Percentiles rank a stretch among this genome's conserved stretches.
phyloP scores from a whole-genome alignment of 2,113 vertebrate species.

The Orcinus orca region DNA sequence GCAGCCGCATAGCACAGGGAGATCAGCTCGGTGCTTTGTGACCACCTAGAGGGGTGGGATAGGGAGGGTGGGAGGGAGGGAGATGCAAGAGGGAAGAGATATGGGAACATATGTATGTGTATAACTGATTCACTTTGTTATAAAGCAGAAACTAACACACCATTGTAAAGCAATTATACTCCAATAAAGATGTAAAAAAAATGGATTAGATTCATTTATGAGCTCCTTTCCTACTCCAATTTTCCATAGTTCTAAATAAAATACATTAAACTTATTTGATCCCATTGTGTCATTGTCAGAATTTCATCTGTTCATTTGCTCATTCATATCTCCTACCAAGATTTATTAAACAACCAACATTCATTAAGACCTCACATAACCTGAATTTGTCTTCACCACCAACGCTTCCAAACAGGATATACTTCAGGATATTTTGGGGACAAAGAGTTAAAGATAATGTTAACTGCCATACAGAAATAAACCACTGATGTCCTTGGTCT shows the following conservation, averaged over 20 bases:
- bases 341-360: background rate
- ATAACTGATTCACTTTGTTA: too few species aligned
- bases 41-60: too few species aligned
- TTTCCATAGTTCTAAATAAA: background rate
- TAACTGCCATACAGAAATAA: slow-evolving; percentile 49
- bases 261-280: background rate
- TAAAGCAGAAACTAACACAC: too few species aligned
- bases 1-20: too few species aligned
- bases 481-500: slow-evolving; percentile 44
- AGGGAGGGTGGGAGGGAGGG: too few species aligned
- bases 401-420: background rate
- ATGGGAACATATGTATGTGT: too few species aligned
- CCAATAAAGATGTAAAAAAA: background rate
- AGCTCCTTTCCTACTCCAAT: background rate
- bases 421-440: background rate
- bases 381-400: background rate
- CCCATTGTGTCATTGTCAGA: background rate
- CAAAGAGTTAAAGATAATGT: slow-evolving; percentile 32
- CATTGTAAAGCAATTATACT: too few species aligned
- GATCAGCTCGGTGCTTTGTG: too few species aligned
- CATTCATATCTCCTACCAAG: background rate
- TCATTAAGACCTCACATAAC: background rate
- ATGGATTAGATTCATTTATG: background rate
- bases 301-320: background rate
- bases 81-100: too few species aligned